Conservation (phyloP, 2,113 vertebrate species). For the Ochotona curzoniae region DNA sequence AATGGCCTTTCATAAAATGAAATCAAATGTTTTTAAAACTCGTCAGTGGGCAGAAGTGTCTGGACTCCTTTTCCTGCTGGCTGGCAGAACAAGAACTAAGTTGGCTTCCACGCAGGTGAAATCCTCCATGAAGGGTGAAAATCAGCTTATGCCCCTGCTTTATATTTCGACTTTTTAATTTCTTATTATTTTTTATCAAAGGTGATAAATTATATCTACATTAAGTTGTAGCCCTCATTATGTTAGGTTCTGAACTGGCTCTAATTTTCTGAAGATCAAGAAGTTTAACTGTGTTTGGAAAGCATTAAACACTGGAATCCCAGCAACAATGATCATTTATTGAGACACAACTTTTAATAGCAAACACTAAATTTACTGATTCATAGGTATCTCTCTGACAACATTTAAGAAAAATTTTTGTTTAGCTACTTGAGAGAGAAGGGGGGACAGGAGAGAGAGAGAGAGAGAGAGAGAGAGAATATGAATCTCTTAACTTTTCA, state of each 20-base stretch:
- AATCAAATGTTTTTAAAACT: no score
- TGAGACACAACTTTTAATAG: neutral
- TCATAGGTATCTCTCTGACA: neutral
- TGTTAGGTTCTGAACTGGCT: neutral
- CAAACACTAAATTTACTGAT: neutral
- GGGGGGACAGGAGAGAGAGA: no score
- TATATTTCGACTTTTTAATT: neutral
- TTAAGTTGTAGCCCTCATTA: neutral
- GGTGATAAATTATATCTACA: neutral
- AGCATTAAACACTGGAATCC: neutral
- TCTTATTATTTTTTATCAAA: neutral
- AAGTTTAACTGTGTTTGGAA: conserved; percentile 33
- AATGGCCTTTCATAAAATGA: no score
- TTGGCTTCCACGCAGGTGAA: neutral
- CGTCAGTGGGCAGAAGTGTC: neutral
- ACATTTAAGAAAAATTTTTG: neutral
- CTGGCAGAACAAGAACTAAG: no score
- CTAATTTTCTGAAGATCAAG: conserved; percentile 19
- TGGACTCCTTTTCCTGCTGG: neutral
- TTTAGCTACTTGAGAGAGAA: no score
- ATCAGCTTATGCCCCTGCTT: neutral
- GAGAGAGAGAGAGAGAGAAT: no score
- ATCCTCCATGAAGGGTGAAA: neutral
- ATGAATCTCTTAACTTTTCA: no score
- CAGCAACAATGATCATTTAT: conserved; percentile 11